Conservation (phyloP, 1,140 invertebrate genomes). For the Melipona quadrifasciata region DNA sequence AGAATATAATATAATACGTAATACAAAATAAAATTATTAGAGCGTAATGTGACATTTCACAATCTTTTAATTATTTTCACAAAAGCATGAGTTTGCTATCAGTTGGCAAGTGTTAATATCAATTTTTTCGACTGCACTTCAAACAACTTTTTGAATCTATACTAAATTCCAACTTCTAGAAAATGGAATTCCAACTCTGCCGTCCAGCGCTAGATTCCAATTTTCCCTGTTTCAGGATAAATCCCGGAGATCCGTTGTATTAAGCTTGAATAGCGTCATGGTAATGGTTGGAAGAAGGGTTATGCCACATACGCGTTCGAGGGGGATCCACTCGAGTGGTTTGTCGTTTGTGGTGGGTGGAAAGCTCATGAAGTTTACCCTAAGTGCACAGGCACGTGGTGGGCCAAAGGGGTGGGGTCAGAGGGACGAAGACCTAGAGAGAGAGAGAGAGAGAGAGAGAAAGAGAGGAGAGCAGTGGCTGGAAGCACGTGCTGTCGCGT, state of each 20-base stretch:
- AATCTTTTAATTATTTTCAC: no score
- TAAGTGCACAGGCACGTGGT: slow-evolving; percentile 46
- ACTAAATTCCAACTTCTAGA: background rate
- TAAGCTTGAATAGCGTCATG: slow-evolving; percentile 68
- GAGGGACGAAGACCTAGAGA: slow-evolving; percentile 18
- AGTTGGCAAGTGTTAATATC: no score
- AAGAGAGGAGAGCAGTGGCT: slow-evolving; percentile 43
- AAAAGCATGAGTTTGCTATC: no score
- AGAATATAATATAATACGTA: no score
- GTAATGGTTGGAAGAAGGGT: slow-evolving; percentile 74
- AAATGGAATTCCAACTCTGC: background rate
- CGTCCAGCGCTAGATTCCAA: background rate
- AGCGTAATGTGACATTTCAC: no score
- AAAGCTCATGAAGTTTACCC: slow-evolving; percentile 60
- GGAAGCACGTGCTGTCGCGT: slow-evolving; percentile 78
- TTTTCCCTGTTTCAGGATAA: slow-evolving; percentile 1
- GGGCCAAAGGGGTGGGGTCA: background rate
- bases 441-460: background rate
- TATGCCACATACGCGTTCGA: slow-evolving; percentile 53
- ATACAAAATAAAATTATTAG: no score
- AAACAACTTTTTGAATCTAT: background rate
- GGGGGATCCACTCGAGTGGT: slow-evolving; percentile 75
- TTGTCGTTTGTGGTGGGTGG: slow-evolving; percentile 76
- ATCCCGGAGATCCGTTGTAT: slow-evolving; percentile 43
- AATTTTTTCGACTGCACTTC: background rate